Evolutionary conservation across 2,113 vertebrate species (phyloP), one percentile per base, ranked within the genome.

Genomic region (Cephalopholis sonnerati): DNA sequence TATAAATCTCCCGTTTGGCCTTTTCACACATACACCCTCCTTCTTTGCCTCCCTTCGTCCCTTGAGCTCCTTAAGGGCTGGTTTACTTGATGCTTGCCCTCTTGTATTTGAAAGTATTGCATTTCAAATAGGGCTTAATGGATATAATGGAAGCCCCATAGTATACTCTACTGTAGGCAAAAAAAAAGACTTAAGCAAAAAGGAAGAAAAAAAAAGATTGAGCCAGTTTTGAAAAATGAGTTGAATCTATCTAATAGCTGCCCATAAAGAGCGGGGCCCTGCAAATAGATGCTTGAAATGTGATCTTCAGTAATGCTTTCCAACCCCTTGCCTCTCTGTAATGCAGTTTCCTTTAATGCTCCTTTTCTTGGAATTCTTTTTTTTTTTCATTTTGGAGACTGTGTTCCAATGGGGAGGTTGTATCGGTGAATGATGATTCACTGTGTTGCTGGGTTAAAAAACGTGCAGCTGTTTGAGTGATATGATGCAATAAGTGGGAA

Each of bases 261-360:
- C 64, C 77, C 83, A 89, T 93, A 90, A 91, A 88, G 81, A 87
- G 83, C 17, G 25, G 32, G 77, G 76, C 67, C 74, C 69, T 83
- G 77, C 86, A 91, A 88, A 92, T 87, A 91, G 86, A 90, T 87
- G 92, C 82, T 87, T 84, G 85, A 89, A 93, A 92, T 91, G 90
- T 79, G 87, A 93, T 91, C 85, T 84, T 89, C 64, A 44, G 74
- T 83, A 90, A 92, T 89, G 91, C 84, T 84, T 86, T 83, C 87
- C 83, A 81, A 65, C 69, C 90, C 79, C 79, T 71, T 76, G 77
- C 83, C 65, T 88, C 86, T 75, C 74, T 69, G 44, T 90, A 91
- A 92, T 91, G 81, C 76, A 89, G 89, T 93, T 93, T 88, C 24
- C 82, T 82, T 88, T 88, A 83, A 89, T 91, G 85, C 68, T 67